These are phyloP conservation scores for Andrena haemorrhoa DNA, from an alignment of 2,888 invertebrate species.

Conservation along the genomic window DNA sequence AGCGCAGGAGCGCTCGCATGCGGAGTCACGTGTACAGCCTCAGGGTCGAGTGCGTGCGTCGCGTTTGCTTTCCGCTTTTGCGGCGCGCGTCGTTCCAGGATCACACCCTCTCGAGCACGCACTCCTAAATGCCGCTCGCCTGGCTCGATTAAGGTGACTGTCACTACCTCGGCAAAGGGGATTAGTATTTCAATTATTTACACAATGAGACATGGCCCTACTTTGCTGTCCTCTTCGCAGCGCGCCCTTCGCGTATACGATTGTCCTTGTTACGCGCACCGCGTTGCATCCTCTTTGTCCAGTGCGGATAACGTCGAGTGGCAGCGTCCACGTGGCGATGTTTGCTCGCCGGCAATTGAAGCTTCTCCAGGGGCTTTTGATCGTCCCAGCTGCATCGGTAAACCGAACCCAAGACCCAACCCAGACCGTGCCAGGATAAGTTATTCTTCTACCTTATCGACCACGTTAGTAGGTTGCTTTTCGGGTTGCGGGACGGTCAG, in stretches of 20 bases:
- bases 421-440: conserved; percentile 74
- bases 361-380: conserved; percentile 33
- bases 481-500: conserved; percentile 50
- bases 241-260: background rate
- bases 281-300: conserved; percentile 17
- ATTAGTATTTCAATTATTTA: conserved; percentile 85
- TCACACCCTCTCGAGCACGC: conserved; percentile 76
- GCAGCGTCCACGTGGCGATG: conserved; percentile 79
- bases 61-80: conserved; percentile 75
- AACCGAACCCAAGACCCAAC: conserved; percentile 51
- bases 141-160: conserved; percentile 61
- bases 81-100: conserved; percentile 76
- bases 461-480: conserved; percentile 32
- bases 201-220: conserved; percentile 74
- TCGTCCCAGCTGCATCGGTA: conserved; percentile 58
- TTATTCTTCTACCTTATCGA: conserved; percentile 77
- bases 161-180: conserved; percentile 70
- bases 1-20: conserved; percentile 65
- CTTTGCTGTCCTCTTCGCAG: background rate
- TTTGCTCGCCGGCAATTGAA: conserved; percentile 74
- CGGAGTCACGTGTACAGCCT: conserved; percentile 82
- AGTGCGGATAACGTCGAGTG: conserved; percentile 78
- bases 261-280: background rate
- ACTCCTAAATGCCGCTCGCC: conserved; percentile 55
- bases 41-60: conserved; percentile 61